Evolutionary conservation across 2,113 vertebrate genomes (phyloP).

Genomic region (Sphaerodactylus townsendi): DNA sequence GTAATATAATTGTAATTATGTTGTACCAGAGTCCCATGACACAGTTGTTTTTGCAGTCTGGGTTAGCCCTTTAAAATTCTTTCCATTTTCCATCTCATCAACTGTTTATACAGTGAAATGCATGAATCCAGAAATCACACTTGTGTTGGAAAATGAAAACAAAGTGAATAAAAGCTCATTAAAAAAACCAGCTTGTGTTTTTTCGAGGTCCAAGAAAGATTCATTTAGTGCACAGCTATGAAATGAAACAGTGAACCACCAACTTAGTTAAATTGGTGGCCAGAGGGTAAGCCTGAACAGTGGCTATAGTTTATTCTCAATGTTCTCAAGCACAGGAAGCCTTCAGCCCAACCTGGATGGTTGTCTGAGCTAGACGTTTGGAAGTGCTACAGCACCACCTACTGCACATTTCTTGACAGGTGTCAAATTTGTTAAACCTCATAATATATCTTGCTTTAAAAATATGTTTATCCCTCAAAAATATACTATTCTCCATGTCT

Average conservation of each 20-base stretch:
- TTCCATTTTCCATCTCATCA: slow-evolving; percentile 12
- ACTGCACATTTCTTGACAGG: not conserved
- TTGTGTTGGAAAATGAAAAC: slow-evolving; percentile 5
- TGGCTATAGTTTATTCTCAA: not conserved
- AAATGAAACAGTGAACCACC: slow-evolving; percentile 6
- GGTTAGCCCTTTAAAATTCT: slow-evolving; percentile 17
- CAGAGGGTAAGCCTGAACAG: not conserved
- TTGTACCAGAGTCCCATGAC: not conserved
- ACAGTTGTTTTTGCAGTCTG: not conserved
- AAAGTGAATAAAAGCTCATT: not conserved
- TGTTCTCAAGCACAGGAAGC: not conserved
- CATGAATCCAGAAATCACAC: slow-evolving; percentile 9
- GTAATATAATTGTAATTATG: slow-evolving; percentile 9
- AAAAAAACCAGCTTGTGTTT: slow-evolving; percentile 35
- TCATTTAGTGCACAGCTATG: slow-evolving; percentile 27
- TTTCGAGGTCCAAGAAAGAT: slow-evolving; percentile 46
- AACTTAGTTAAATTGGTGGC: slow-evolving; percentile 36
- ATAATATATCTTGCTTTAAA: not conserved
- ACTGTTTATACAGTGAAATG: not conserved
- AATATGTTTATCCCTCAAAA: not conserved
- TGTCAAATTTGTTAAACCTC: not conserved
- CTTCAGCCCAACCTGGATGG: not conserved
- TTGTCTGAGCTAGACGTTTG: fast-evolving
- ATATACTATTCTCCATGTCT: not conserved
- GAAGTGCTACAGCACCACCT: slow-evolving; percentile 58